Base-by-base conservation (phyloP, 2,113 vertebrate genomes). In the Austrofundulus limnaeus region DNA sequence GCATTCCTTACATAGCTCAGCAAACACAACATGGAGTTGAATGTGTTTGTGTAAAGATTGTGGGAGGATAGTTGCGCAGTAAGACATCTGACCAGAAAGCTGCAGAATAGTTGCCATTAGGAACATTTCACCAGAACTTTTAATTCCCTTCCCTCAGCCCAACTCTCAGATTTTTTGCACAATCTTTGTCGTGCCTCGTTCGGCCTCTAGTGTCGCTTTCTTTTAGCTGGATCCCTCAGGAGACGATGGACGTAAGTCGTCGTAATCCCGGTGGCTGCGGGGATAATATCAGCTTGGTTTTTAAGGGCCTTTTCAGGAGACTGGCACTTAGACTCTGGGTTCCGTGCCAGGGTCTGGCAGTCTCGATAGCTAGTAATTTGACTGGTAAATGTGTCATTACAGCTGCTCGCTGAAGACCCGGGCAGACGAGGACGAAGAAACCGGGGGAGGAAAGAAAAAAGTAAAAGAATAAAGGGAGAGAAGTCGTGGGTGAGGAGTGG, bases 311-410 rank as follows among this genome's bases (percentile, higher is more conserved):
- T 79, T 79, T 85, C 78, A 72, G 80, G 64, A 69, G 74, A 70
- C 55, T 72, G 74, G 75, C 73, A 81, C 75, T 82, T 72, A 81
- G 59, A 79, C 72, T 4, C 47, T 23, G 48, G 80, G 43, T 75
- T 70, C 75, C 61, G 68, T 71, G 80, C 81, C 79, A 83, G 61
- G 73, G 66, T 70, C 80, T 86, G 72, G 78, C 76, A 78, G 80
- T 83, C 80, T 78, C 74, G 61, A 66, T 75, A 87, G 80, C 84
- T 87, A 83, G 86, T 88, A 76, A 87, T 90, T 89, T 90, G 67
- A 79, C 83, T 81, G 81, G 81, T 88, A 84, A 86, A 89, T 88
- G 84, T 91, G 89, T 90, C 85, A 89, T 91, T 87, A 88, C 67
- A 66, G 81, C 64, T 41, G 80, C 68, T 85, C 8, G 77, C 80